These are phyloP conservation scores for Tiliqua scincoides DNA, from an alignment of 2,113 vertebrate species.

Conservation along the genomic window DNA sequence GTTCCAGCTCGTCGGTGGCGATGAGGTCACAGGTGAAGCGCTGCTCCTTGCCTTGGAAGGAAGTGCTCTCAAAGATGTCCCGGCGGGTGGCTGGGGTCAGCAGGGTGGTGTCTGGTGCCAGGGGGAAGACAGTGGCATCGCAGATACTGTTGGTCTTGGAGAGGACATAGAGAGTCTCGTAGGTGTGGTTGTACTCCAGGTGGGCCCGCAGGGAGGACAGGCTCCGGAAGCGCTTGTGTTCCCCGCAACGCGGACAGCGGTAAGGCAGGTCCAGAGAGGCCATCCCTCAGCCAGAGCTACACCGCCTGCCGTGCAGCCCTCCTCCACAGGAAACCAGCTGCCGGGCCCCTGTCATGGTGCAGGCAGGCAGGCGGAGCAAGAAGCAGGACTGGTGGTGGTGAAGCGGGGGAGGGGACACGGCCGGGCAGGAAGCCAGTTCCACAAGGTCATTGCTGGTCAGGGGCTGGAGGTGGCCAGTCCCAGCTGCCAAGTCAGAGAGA, in stretches of 20 bases:
- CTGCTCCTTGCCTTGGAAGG: constrained; percentile 91
- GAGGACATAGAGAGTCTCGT: constrained; percentile 97
- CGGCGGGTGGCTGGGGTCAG: constrained; percentile 78
- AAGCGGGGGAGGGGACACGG: not conserved
- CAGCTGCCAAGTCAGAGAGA: not conserved
- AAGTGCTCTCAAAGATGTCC: constrained; percentile 90
- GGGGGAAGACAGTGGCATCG: constrained; percentile 89
- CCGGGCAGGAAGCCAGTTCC: rapidly evolving
- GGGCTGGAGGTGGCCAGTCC: rapidly evolving
- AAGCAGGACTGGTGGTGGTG: rapidly evolving
- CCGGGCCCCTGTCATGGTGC: constrained; percentile 44
- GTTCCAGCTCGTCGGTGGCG: constrained; percentile 80
- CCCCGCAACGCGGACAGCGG: constrained; percentile 97
- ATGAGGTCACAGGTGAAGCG: constrained; percentile 81
- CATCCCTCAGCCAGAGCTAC: constrained; percentile 84
- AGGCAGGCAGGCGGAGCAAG: rapidly evolving
- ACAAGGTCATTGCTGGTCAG: constrained; percentile 39
- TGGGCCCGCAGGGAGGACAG: constrained; percentile 95
- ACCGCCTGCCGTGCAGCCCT: constrained; percentile 59
- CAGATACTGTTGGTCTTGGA: constrained; percentile 98
- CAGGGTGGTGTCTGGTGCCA: constrained; percentile 87
- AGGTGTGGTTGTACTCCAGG: constrained; percentile 99
- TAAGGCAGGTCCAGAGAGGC: constrained; percentile 98
- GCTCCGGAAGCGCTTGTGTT: constrained; percentile 98
- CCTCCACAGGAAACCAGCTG: not conserved